Evolutionary conservation across 2,888 invertebrate species (phyloP).

Genomic region (Nemotelus nigrinus): DNA sequence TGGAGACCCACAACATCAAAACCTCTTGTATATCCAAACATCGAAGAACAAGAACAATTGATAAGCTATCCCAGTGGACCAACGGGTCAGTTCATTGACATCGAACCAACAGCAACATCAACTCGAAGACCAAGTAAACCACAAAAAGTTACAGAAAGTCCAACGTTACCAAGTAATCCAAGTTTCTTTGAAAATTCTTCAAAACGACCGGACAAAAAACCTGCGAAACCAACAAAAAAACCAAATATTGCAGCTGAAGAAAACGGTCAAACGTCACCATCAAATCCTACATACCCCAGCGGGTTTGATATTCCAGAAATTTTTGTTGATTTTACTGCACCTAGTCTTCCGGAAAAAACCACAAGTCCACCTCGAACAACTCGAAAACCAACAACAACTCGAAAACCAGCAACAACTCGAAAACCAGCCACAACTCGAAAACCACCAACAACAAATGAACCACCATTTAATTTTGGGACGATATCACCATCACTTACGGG

Average conservation of each 20-base stretch:
- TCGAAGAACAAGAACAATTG: neutral
- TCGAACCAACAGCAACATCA: neutral
- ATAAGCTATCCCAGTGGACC: neutral
- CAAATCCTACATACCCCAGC: neutral
- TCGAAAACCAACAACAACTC: neutral
- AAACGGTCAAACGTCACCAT: neutral
- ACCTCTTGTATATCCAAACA: too few relatives aligned
- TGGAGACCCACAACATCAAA: constrained; percentile 3
- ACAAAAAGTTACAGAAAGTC: neutral
- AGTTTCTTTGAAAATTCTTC: neutral
- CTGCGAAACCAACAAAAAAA: neutral
- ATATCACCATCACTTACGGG: neutral
- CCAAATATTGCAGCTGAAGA: neutral
- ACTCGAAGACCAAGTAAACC: neutral
- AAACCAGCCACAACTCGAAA: neutral
- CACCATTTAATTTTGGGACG: neutral
- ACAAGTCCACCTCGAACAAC: neutral
- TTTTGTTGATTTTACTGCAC: neutral
- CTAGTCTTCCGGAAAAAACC: constrained; percentile 8
- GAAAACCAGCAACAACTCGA: neutral
- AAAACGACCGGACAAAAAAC: neutral
- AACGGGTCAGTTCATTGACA: neutral
- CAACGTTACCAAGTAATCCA: constrained; percentile 2
- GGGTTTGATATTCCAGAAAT: constrained; percentile 3
- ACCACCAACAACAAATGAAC: constrained; percentile 10